Conservation (phyloP, 2,113 vertebrate species). For the Laticauda colubrina region DNA sequence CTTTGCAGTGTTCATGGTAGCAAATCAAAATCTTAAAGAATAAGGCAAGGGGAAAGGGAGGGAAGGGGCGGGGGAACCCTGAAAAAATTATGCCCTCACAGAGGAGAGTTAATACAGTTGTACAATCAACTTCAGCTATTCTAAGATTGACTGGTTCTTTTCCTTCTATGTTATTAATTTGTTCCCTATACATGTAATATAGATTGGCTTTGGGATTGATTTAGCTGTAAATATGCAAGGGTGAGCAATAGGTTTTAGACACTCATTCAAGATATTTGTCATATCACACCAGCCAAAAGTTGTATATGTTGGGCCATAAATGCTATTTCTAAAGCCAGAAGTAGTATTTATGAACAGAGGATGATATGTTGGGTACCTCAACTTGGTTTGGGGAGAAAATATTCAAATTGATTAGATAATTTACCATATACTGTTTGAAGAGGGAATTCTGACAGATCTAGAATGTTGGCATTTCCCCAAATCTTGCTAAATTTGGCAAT, state of each 20-base stretch:
- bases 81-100: constrained; percentile 33
- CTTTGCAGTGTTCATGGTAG: constrained; percentile 36
- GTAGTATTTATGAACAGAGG: constrained; percentile 43
- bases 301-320: constrained; percentile 58
- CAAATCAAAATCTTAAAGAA: constrained; percentile 25
- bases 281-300: constrained; percentile 38
- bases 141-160: constrained; percentile 43
- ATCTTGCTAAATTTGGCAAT: not conserved
- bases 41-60: not conserved
- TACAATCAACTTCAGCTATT: constrained; percentile 33
- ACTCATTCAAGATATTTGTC: constrained; percentile 49
- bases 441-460: not conserved
- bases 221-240: constrained; percentile 51
- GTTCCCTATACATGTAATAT: constrained; percentile 56
- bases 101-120: constrained; percentile 59
- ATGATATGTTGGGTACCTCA: not conserved
- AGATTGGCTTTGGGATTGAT: constrained; percentile 64
- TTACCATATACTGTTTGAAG: not conserved
- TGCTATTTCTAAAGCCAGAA: constrained; percentile 48
- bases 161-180: constrained; percentile 52
- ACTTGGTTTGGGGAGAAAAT: not conserved
- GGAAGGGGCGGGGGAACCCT: constrained; percentile 2
- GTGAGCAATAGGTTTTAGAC: constrained; percentile 48
- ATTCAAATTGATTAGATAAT: not conserved
- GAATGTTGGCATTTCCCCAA: not conserved